phyloP scores from a whole-genome alignment of 2,888 invertebrate species.

The Brassicogethes aeneus region DNA sequence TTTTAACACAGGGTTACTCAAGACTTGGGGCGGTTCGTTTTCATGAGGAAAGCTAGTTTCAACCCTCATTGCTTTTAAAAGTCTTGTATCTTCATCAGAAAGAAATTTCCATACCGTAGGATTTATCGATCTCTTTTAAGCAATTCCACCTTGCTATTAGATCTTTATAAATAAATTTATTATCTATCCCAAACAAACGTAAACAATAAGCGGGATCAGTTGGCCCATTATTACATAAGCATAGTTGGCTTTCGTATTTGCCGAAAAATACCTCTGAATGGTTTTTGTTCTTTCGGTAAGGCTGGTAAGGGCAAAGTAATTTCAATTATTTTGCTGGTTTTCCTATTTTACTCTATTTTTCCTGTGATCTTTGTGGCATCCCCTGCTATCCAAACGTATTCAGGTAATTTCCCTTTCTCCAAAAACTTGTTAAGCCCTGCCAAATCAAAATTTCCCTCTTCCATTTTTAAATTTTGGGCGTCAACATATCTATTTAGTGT shows the following conservation, averaged over 20 bases:
- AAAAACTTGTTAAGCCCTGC: too few relatives aligned
- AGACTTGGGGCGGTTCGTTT: too few relatives aligned
- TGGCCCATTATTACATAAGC: constrained; percentile 15
- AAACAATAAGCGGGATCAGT: constrained; percentile 13
- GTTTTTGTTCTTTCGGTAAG: neutral
- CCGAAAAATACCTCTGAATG: neutral
- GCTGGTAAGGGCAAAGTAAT: constrained; percentile 7
- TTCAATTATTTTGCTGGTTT: constrained; percentile 8
- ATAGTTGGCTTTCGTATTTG: constrained; percentile 5
- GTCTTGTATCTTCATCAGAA: constrained; percentile 9
- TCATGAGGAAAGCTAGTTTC: neutral
- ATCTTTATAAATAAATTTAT: constrained; percentile 12
- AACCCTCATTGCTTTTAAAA: constrained; percentile 9
- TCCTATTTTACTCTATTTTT: constrained; percentile 7
- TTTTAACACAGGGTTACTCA: too few relatives aligned
- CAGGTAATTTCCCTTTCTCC: constrained; percentile 8
- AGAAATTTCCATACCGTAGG: constrained; percentile 11
- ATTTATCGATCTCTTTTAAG: constrained; percentile 5
- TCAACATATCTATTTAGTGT: too few relatives aligned
- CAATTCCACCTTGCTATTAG: constrained; percentile 11
- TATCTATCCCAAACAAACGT: constrained; percentile 13
- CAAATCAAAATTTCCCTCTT: too few relatives aligned
- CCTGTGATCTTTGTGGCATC: constrained; percentile 9
- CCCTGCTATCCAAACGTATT: constrained; percentile 9
- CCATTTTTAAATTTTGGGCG: too few relatives aligned